Evolutionary conservation across 2,888 invertebrate genomes (phyloP).

Genomic region (Pheosia tremula): DNA sequence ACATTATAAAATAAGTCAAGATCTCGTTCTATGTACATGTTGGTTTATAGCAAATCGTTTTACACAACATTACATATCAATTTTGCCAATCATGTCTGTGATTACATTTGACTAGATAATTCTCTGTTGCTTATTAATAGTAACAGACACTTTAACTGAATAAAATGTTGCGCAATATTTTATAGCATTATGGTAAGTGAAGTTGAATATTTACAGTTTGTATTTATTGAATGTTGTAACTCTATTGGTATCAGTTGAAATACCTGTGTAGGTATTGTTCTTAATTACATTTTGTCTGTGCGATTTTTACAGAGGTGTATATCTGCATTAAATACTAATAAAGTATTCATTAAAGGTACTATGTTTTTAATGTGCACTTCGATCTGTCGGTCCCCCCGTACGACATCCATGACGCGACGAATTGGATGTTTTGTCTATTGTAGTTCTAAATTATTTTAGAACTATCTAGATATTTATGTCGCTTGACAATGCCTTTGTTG

Average conservation of each 20-base stretch:
- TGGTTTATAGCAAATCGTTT: too few relatives aligned
- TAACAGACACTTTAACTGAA: slow-evolving; percentile 14
- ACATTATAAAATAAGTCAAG: too few relatives aligned
- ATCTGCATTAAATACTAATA: slow-evolving; percentile 40
- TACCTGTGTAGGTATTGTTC: slow-evolving; percentile 19
- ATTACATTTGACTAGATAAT: slow-evolving; percentile 17
- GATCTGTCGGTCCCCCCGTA: neutral
- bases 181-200: slow-evolving; percentile 23
- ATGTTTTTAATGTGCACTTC: neutral
- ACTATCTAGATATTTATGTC: too few relatives aligned
- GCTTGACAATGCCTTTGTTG: too few relatives aligned
- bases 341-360: slow-evolving; percentile 34
- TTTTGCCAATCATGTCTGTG: slow-evolving; percentile 38
- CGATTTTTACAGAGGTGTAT: slow-evolving; percentile 24
- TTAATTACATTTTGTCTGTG: slow-evolving; percentile 34
- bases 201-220: slow-evolving; percentile 32
- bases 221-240: slow-evolving; percentile 43
- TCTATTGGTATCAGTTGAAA: slow-evolving; percentile 21
- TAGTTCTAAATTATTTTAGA: too few relatives aligned
- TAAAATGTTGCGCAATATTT: slow-evolving; percentile 19
- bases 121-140: slow-evolving; percentile 16
- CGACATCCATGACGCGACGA: too few relatives aligned
- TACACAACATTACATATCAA: slow-evolving; percentile 23
- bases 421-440: too few relatives aligned
- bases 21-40: neutral